Percentiles rank a stretch among this genome's conserved stretches.
Evolutionary conservation across 2,888 invertebrate species (phyloP).

Genomic region (Hydriomena furcata): DNA sequence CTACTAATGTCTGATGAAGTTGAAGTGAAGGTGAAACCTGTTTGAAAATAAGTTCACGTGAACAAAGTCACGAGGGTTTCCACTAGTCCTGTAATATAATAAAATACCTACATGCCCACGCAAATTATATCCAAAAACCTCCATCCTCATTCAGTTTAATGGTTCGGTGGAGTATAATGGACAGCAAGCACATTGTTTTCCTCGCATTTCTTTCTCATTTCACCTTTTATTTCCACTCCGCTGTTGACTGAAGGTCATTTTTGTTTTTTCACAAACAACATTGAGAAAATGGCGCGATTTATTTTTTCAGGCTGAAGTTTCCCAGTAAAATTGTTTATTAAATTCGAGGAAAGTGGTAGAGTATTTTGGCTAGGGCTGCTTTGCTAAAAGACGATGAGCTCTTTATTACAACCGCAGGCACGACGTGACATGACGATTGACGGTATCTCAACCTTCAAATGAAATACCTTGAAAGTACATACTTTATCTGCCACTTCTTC

Average conservation of each 20-base stretch:
- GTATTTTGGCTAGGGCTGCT: too few species aligned
- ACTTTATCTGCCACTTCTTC: too few species aligned
- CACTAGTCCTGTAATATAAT: neutral
- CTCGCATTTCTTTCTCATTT: slow-evolving; percentile 20
- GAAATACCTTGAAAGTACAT: too few species aligned
- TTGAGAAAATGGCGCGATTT: slow-evolving; percentile 7
- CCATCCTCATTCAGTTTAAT: slow-evolving; percentile 8
- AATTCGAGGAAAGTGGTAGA: neutral
- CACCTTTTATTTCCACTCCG: slow-evolving; percentile 15
- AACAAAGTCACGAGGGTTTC: neutral
- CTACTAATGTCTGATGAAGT: too few species aligned
- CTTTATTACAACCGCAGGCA: too few species aligned
- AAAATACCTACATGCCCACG: neutral
- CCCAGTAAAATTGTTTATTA: slow-evolving; percentile 1
- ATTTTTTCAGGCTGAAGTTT: slow-evolving; percentile 4
- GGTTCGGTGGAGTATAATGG: slow-evolving; percentile 7
- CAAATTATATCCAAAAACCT: too few species aligned
- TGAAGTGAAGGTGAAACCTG: too few species aligned
- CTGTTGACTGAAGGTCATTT: slow-evolving; percentile 23
- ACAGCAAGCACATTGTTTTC: slow-evolving; percentile 21
- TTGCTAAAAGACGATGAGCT: too few species aligned
- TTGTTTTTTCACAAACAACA: slow-evolving; percentile 21
- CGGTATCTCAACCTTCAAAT: too few species aligned
- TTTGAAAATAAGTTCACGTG: too few species aligned
- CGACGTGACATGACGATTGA: too few species aligned